Evolutionary conservation across 2,797 vertebrate genomes (phyloP).

Genomic region (Enteromius viviparus): DNA sequence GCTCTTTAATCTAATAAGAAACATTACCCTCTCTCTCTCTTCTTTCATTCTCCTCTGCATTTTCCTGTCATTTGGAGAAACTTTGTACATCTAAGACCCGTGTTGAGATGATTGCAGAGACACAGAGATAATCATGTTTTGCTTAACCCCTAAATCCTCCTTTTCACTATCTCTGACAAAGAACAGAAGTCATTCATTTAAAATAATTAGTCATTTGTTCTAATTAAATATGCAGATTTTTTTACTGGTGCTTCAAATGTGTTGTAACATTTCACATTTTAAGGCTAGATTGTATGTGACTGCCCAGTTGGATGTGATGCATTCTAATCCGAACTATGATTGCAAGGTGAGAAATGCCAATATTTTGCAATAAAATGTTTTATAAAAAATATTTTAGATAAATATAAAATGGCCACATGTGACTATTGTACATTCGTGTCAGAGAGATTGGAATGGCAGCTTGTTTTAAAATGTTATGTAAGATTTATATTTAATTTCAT

Average conservation of each 20-base stretch:
- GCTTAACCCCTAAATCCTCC: neutral
- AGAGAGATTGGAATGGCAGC: neutral
- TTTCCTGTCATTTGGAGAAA: conserved; percentile 7
- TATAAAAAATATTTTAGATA: neutral
- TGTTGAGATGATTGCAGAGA: neutral
- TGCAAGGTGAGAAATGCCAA: neutral
- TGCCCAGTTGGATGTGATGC: neutral
- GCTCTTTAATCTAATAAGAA: conserved; percentile 40
- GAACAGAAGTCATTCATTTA: neutral
- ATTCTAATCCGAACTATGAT: neutral
- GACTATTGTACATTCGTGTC: neutral
- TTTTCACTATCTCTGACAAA: neutral
- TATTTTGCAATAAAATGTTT: neutral
- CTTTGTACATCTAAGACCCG: neutral
- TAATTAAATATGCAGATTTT: neutral
- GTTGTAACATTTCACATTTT: neutral
- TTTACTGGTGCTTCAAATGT: neutral
- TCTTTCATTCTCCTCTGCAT: neutral
- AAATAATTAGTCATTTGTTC: neutral
- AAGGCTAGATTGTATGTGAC: neutral
- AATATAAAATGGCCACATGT: neutral
- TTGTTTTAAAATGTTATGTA: neutral
- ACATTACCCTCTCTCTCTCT: conserved; percentile 12
- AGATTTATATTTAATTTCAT: neutral
- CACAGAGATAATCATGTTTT: neutral